Conservation (phyloP, 2,888 invertebrate species). For the Clostera curtula region DNA sequence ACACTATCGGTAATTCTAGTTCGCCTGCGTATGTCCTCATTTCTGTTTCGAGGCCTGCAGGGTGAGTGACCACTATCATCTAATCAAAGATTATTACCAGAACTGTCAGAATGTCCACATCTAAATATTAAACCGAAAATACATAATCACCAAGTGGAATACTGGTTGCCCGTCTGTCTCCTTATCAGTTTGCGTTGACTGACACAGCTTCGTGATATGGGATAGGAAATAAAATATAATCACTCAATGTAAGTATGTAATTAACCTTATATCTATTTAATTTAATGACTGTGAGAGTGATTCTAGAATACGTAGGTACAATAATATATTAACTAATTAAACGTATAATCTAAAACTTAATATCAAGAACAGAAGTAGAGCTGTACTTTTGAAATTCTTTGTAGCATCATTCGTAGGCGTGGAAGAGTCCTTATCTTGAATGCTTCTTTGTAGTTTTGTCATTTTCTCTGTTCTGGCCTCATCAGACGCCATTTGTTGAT, state of each 20-base stretch:
- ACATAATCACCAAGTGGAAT: no score
- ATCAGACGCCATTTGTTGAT: conserved; percentile 57
- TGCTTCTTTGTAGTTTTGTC: conserved; percentile 41
- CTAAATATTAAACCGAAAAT: no score
- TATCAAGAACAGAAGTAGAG: conserved; percentile 25
- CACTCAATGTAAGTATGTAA: conserved; percentile 24
- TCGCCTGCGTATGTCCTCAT: no score
- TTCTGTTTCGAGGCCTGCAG: no score
- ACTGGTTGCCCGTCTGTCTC: no score
- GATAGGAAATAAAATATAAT: conserved; percentile 9
- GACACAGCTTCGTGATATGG: no score
- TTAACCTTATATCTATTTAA: conserved; percentile 46
- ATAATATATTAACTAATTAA: conserved; percentile 26
- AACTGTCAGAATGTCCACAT: no score
- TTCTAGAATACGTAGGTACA: conserved; percentile 34
- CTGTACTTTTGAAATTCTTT: conserved; percentile 26
- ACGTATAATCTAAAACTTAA: conserved; percentile 33
- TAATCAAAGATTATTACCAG: no score
- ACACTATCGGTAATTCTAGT: no score
- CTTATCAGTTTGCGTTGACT: no score
- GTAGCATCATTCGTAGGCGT: conserved; percentile 24
- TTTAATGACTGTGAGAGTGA: conserved; percentile 64
- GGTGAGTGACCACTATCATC: no score
- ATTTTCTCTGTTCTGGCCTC: conserved; percentile 56
- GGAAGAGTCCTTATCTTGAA: conserved; percentile 31